Evolutionary conservation across 2,888 invertebrate genomes (phyloP).

Genomic region (Suillia variegata): DNA sequence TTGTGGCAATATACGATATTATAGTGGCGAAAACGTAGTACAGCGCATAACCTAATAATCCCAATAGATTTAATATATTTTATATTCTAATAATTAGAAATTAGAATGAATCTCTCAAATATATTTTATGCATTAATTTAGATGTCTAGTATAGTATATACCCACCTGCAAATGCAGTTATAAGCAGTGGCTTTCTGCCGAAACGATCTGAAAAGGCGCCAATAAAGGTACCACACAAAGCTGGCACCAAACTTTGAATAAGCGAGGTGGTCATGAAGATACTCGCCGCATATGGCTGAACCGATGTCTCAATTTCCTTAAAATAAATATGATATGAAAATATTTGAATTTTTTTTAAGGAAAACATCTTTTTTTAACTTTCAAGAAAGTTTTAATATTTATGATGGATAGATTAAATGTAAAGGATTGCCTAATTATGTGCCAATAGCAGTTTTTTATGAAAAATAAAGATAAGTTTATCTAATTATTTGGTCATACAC

Average conservation of each 20-base stretch:
- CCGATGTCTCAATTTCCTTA: slow-evolving; percentile 61
- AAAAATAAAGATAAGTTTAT: no score
- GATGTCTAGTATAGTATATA: no score
- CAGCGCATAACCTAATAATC: slow-evolving; percentile 46
- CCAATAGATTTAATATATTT: no score
- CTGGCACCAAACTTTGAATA: slow-evolving; percentile 68
- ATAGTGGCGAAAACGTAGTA: slow-evolving; percentile 42
- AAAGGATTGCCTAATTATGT: no score
- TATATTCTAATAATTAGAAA: background rate
- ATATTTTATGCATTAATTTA: no score
- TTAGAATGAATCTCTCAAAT: no score
- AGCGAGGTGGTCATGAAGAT: slow-evolving; percentile 68
- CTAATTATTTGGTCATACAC: no score
- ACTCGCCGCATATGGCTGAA: slow-evolving; percentile 70
- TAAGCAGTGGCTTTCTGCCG: slow-evolving; percentile 74
- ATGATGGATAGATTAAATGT: no score
- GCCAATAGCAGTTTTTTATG: no score
- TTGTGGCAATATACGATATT: slow-evolving; percentile 40
- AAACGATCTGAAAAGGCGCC: slow-evolving; percentile 81
- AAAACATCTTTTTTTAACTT: no score
- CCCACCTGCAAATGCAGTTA: slow-evolving; percentile 68
- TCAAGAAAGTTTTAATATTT: no score
- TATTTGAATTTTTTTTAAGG: no score
- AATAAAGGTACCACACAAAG: slow-evolving; percentile 70
- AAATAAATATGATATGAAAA: slow-evolving; percentile 5